Evolutionary conservation across 2,888 invertebrate species (phyloP).

Genomic region (Phortica okadai): DNA sequence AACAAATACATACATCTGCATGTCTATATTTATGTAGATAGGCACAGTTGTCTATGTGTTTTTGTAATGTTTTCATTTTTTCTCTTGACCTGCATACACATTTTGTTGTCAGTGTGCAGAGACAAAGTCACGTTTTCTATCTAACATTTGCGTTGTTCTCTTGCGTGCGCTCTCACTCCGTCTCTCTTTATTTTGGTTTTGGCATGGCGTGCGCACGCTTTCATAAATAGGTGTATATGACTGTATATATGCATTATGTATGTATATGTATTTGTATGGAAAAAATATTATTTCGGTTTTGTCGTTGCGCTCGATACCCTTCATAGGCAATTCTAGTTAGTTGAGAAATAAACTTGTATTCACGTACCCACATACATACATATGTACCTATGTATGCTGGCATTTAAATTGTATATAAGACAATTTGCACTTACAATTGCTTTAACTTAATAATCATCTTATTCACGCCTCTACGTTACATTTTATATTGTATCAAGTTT

Average conservation of each 20-base stretch:
- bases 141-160: constrained; percentile 33
- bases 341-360: too few species aligned
- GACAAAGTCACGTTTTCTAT: too few species aligned
- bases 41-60: too few species aligned
- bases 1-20: too few species aligned
- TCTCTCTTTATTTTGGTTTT: constrained; percentile 22
- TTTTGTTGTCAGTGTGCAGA: too few species aligned
- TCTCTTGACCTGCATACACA: constrained; percentile 69
- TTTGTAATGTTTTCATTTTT: constrained; percentile 44
- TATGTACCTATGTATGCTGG: background rate
- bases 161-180: constrained; percentile 40
- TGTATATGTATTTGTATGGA: constrained; percentile 20
- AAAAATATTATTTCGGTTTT: background rate
- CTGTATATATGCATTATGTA: background rate
- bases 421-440: too few species aligned
- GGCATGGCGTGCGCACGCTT: background rate
- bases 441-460: too few species aligned
- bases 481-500: too few species aligned
- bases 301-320: too few species aligned
- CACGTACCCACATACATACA: constrained; percentile 6
- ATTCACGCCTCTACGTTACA: too few species aligned
- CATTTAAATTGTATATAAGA: constrained; percentile 2
- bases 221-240: constrained; percentile 24
- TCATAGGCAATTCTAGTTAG: too few species aligned
- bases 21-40: too few species aligned